Conservation (phyloP, 2,113 vertebrate genomes). For the Eidolon helvum region DNA sequence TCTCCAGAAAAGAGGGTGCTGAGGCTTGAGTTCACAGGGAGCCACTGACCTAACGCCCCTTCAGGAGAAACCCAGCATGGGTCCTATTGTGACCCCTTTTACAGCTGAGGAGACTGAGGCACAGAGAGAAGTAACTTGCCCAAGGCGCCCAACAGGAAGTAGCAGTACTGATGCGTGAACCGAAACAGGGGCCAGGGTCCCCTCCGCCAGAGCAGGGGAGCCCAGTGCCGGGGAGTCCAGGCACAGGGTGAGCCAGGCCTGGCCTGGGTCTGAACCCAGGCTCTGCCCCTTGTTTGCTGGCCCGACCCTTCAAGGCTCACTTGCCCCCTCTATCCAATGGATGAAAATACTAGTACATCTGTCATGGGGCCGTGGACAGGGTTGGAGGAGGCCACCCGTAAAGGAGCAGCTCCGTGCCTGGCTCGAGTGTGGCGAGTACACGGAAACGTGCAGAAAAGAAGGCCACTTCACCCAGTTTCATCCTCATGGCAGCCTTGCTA, state of each 20-base stretch:
- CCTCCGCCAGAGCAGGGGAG: background rate
- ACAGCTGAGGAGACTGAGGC: background rate
- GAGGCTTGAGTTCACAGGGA: background rate
- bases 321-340: too few species aligned
- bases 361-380: too few species aligned
- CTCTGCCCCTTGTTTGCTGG: background rate
- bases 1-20: background rate
- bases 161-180: background rate
- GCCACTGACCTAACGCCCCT: background rate
- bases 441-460: background rate
- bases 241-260: background rate
- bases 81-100: background rate
- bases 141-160: background rate
- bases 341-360: too few species aligned
- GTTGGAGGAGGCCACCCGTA: too few species aligned
- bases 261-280: background rate
- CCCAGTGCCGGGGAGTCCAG: background rate
- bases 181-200: background rate
- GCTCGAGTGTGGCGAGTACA: background rate
- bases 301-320: background rate
- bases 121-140: background rate
- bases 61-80: background rate
- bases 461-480: background rate
- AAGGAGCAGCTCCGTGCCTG: background rate
- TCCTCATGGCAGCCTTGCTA: background rate